Evolutionary conservation across 2,888 invertebrate genomes (phyloP), one percentile per base, ranked within the genome.

Genomic region (Byasa hedistus): DNA sequence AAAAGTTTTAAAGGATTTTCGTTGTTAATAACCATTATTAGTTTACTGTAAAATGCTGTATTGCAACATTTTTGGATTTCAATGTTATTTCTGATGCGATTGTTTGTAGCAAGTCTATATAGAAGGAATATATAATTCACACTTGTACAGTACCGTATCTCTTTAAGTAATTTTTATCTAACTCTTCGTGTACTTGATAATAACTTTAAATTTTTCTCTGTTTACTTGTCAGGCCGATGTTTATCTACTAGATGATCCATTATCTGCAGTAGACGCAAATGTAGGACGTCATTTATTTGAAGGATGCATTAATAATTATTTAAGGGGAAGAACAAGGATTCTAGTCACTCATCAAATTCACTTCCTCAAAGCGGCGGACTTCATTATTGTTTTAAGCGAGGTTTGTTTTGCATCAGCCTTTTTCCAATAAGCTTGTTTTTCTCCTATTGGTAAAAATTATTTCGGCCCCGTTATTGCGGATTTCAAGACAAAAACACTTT

Each of bases 311-410:
- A 93, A 93, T 71, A 93, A 93, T 0, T 94, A 93, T 75, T 87
- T 97, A 70, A 91, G 91, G 57, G 89, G 93, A 7, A 94, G 94
- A 78, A 95, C 96, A 0, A 91, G 95, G 57, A 93, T 97, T 66
- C 93, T 97, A 19, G 96, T 97, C 68, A 97, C 97, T 0, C 97
- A 98, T 89, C 97, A 97, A 82, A 92, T 97, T n/a, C 96, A 97
- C 77, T 95, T 95, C 81, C 86, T 96, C 15, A 94, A 94, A 71
- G 89, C 93, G 61, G 95, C 94, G 0, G 94, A 95, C 76, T 91
- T 91, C 48, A 94, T 96, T 58, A 83, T 95, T 58, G 92, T 95
- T 61, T 79, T 96, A 36, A 89, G 87, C 73, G 86, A 91, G 81
- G 91, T 85, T 70, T 54, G 65, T 66, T 66, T 65, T 52, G 44